A percentile compares a stretch with the other conserved stretches of the same genome.
phyloP scores from a whole-genome alignment of 2,113 vertebrate genomes.

The Typhlomys cinereus region DNA sequence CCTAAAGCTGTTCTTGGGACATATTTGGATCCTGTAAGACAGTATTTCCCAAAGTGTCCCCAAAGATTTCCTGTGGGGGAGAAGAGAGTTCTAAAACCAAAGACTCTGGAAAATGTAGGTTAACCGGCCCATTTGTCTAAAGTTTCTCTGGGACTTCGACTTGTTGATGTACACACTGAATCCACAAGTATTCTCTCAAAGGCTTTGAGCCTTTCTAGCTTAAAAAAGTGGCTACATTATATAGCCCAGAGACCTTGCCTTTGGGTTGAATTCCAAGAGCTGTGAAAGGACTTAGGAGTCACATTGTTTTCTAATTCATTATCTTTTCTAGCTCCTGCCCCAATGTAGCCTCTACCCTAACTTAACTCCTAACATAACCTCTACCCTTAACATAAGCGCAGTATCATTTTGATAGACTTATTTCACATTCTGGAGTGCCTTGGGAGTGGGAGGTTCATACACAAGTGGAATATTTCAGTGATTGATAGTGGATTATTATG shows the following conservation, averaged over 20 bases:
- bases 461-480: neutral
- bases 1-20: neutral
- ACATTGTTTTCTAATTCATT: neutral
- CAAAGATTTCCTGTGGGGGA: neutral
- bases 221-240: neutral
- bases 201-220: neutral
- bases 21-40: neutral
- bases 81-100: slow-evolving; percentile 18
- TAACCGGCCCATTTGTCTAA: neutral
- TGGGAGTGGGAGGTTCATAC: neutral
- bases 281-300: neutral
- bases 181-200: neutral
- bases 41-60: neutral
- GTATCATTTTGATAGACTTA: neutral
- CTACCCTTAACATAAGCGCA: neutral
- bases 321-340: neutral
- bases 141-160: neutral
- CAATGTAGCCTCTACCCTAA: too few relatives aligned
- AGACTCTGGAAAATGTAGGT: neutral
- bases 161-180: neutral
- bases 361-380: too few relatives aligned
- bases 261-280: neutral
- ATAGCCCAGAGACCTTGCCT: neutral
- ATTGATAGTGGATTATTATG: neutral
- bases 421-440: neutral